Evolutionary conservation across 2,888 invertebrate genomes (phyloP), one percentile per base, ranked within the genome.

Genomic region (Andrena flavipes): DNA sequence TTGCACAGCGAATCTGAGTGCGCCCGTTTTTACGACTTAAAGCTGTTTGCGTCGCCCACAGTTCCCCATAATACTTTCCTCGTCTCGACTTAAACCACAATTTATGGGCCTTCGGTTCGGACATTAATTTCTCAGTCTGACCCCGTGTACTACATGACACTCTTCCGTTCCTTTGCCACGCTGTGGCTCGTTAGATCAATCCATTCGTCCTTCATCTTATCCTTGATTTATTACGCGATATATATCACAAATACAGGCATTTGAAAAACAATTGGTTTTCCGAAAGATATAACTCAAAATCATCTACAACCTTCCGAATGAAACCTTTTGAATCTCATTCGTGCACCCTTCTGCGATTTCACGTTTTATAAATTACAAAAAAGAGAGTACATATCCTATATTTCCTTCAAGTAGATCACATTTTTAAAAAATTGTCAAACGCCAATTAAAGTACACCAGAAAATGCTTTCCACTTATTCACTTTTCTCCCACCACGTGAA

Each of bases 21-120:
- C 35, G 63, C 54, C 68, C 59, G 51, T 74, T 82, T 42, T 82
- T 77, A 76, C 76, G 82, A 77, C 73, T 77, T 29, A 70, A 78
- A 80, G 64, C 72, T 65, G 77, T 78, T 69, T 70, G 62, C 71
- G 79, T 71, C 79, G 78, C 62, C 74, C 65, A 79, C 80, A 76
- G 63, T 64, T 69, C 82, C 49, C 64, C 76, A 70, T 74, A 72
- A 81, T 72, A 74, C 76, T 84, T 79, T 70, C 62, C 82, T 75
- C 72, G 60, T 69, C 78, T 23, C 73, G 72, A 59, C 76, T 86
- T 85, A 74, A 80, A 83, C 86, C 76, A 48, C 80, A 85, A 86
- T 86, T 85, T 85, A 86, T 74, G 86, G 76, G 59, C 73, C 76
- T 76, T 83, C 70, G 83, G 85, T 80, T 84, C 69, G 71, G 81